phyloP scores from a whole-genome alignment of 2,888 invertebrate genomes.

The Watsonalla binaria region DNA sequence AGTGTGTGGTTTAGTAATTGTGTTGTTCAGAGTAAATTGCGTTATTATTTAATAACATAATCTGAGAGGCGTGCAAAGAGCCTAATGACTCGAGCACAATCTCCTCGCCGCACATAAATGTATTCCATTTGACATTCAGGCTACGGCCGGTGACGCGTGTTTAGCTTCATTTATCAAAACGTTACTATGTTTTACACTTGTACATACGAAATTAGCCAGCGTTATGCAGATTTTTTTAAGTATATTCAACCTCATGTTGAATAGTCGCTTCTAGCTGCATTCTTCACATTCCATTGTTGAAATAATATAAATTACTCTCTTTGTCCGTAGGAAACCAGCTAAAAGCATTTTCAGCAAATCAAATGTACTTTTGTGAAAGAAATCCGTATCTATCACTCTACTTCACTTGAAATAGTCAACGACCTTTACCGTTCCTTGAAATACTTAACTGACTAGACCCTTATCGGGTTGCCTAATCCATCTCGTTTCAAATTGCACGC shows the following conservation, averaged over 20 bases:
- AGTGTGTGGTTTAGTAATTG: too few species aligned
- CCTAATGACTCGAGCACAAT: too few species aligned
- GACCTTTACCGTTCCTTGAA: neutral
- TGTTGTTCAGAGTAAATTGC: too few species aligned
- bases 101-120: too few species aligned
- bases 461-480: slow-evolving; percentile 18
- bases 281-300: neutral
- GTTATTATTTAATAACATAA: too few species aligned
- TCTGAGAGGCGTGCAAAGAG: too few species aligned
- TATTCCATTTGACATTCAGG: too few species aligned
- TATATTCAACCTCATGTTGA: neutral
- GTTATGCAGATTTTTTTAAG: neutral
- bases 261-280: neutral
- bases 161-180: too few species aligned
- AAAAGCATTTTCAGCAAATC: neutral
- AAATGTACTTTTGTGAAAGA: neutral
- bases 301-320: neutral
- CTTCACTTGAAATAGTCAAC: neutral
- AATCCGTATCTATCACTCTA: neutral
- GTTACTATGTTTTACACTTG: neutral
- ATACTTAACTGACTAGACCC: slow-evolving; percentile 8
- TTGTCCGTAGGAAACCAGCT: neutral
- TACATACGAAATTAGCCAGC: neutral
- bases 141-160: too few species aligned
- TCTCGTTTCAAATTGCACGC: slow-evolving; percentile 11